Evolutionary conservation across 2,888 invertebrate genomes (phyloP).

Genomic region (Villa cingulata): DNA sequence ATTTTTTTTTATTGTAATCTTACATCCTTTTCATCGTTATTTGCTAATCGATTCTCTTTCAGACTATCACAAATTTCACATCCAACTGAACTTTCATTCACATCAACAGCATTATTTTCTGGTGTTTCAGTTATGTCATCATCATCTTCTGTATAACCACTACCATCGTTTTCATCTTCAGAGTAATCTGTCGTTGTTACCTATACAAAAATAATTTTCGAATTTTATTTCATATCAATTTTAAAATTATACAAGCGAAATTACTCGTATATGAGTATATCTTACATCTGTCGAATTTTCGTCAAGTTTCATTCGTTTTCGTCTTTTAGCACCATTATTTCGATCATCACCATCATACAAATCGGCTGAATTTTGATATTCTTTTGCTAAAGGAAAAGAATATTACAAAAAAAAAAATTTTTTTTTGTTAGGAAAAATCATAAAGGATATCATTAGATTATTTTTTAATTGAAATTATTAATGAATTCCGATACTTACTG

Average conservation of each 20-base stretch:
- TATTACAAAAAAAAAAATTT: background rate
- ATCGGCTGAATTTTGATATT: background rate
- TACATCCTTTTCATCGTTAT: conserved; percentile 11
- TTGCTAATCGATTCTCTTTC: background rate
- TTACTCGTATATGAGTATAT: background rate
- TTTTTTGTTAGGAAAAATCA: background rate
- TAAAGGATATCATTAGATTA: too few species aligned
- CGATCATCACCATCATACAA: background rate
- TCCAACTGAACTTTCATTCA: background rate
- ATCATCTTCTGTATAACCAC: conserved; percentile 9
- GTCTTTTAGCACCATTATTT: background rate
- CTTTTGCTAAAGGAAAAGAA: background rate
- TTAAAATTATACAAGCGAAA: too few species aligned
- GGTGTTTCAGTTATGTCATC: conserved; percentile 3
- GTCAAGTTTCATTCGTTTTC: background rate
- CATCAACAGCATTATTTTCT: background rate
- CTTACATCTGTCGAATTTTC: conserved; percentile 13
- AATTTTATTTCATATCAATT: too few species aligned
- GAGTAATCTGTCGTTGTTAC: conserved; percentile 12
- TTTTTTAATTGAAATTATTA: background rate
- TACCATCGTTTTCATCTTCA: conserved; percentile 13
- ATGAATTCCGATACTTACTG: conserved; percentile 5
- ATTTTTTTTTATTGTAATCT: background rate
- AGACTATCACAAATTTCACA: background rate
- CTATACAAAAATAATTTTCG: background rate